Conservation (phyloP, 1,140 invertebrate genomes). For the Episyrphus balteatus region DNA sequence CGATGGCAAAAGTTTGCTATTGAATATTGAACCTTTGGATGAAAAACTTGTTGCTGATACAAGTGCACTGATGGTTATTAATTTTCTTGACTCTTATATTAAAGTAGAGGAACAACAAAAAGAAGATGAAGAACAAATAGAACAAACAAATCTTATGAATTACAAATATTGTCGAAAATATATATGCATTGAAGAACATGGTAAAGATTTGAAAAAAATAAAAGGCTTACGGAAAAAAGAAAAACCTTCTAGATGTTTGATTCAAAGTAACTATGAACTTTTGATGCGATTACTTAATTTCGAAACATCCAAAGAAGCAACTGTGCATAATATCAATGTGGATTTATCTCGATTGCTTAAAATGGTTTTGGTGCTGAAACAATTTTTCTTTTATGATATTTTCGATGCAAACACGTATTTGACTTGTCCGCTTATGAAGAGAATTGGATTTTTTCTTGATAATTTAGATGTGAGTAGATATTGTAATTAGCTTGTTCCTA, state of each 20-base stretch:
- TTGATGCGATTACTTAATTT: conserved; percentile 24
- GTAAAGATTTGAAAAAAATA: background rate
- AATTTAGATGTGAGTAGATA: conserved; percentile 10
- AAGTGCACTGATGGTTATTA: conserved; percentile 26
- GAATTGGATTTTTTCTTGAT: conserved; percentile 27
- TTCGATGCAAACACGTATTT: conserved; percentile 14
- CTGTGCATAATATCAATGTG: conserved; percentile 8
- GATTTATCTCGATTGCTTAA: conserved; percentile 16
- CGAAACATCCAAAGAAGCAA: conserved; percentile 11
- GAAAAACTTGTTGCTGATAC: conserved; percentile 22
- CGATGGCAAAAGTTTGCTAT: conserved; percentile 16
- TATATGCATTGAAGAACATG: conserved; percentile 14
- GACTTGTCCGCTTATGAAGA: conserved; percentile 25
- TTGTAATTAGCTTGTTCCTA: background rate
- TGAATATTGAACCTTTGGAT: conserved; percentile 24
- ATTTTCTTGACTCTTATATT: conserved; percentile 18
- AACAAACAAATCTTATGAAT: conserved; percentile 8
- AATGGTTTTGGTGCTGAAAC: conserved; percentile 18
- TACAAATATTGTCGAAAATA: conserved; percentile 25
- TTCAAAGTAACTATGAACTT: conserved; percentile 24
- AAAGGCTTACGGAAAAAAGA: background rate
- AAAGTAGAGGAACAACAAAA: conserved; percentile 1
- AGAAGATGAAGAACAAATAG: conserved; percentile 5
- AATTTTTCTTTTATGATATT: conserved; percentile 24
- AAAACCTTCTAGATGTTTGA: conserved; percentile 11